Evolutionary conservation across 2,113 vertebrate genomes (phyloP), one percentile per base, ranked within the genome.

Genomic region (Cephalopterus ornatus): DNA sequence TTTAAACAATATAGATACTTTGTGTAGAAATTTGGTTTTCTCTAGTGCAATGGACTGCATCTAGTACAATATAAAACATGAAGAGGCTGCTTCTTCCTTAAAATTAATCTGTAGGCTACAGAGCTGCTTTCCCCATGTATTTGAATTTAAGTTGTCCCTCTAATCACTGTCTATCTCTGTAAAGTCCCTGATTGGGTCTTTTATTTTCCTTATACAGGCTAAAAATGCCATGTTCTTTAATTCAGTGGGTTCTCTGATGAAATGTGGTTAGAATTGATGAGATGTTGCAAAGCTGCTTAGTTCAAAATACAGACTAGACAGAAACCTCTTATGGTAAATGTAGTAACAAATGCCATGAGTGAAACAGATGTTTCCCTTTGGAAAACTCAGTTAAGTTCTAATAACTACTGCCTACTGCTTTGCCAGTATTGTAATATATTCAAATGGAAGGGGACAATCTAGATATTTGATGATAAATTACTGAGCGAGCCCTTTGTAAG

Each of bases 311-410:
- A 82, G 77, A 85, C 61, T 61, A 75, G 56, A 72, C n/a, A 55
- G 79, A 89, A 96, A 82, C 26, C 32, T 84, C 66, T 79, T 72
- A 84, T 35, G 12, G 83, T 72, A 93, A 93, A 85, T 46, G 37
- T 89, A 84, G 68, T 78, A 91, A 87, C 68, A 94, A 91, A 75
- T 68, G 32, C 42, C 91, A 92, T 5, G 2, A 91, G 73, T 61
- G 62, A 95, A 96, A 93, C 78, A 67, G 89, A 93, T 79, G 66
- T 75, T 96, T 93, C 65, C 23, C 32, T 84, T 88, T 86, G 75
- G 75, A 94, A 92, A 94, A 95, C 7, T 67, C 37, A 5, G 61
- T 78, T 92, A 81, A 78, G 9, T 89, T 89, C 33, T 59, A 84
- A 80, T 65, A 71, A 66, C 39, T 94, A 15, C 33, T 93, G 41